Percentiles rank a stretch among this genome's conserved stretches.
Evolutionary conservation across 2,888 invertebrate genomes (phyloP).

Genomic region (Catonia carolina): DNA sequence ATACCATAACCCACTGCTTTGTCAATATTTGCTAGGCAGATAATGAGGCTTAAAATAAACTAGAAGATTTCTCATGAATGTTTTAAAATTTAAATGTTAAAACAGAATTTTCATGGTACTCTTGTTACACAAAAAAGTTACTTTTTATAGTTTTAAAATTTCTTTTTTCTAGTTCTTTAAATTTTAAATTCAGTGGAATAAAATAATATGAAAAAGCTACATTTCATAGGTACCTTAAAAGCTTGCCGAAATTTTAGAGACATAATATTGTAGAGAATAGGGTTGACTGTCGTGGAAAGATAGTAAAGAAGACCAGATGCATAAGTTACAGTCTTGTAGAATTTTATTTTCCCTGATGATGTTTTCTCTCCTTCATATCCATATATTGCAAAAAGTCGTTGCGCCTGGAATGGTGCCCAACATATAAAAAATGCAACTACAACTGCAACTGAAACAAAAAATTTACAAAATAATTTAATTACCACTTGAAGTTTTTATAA

Average conservation of each 20-base stretch:
- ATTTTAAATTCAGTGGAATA: no score
- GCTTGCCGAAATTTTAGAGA: conserved; percentile 78
- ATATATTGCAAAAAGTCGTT: conserved; percentile 65
- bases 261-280: conserved; percentile 90
- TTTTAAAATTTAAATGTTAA: no score
- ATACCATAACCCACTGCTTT: no score
- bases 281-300: conserved; percentile 87
- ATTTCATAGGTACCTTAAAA: conserved; percentile 33
- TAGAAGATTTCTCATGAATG: no score
- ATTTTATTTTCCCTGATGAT: conserved; percentile 40
- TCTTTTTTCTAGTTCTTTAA: no score
- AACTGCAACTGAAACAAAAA: conserved; percentile 59
- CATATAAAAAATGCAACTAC: conserved; percentile 76
- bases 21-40: no score
- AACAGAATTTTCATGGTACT: no score
- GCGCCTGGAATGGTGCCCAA: conserved; percentile 90
- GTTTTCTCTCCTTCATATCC: conserved; percentile 25
- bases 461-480: no score
- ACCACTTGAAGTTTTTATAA: no score
- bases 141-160: no score
- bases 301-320: conserved; percentile 86
- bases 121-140: no score
- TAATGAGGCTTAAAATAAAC: no score
- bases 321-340: conserved; percentile 67
- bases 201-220: not conserved